Percentiles rank a stretch among this genome's conserved stretches.
phyloP scores from a whole-genome alignment of 2,113 vertebrate genomes.

The Casuarius casuarius region DNA sequence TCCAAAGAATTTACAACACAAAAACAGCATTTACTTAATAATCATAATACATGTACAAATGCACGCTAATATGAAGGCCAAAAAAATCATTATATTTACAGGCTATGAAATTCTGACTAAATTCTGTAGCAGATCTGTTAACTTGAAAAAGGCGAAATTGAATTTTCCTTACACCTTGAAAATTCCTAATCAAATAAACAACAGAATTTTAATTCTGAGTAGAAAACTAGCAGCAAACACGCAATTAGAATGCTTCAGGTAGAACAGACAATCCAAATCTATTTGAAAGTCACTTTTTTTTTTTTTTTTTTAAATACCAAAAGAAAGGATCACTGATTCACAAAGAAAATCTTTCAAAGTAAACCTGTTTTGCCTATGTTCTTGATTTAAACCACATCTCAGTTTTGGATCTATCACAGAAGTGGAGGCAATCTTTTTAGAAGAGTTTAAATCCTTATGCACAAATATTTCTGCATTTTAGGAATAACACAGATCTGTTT shows the following conservation, averaged over 20 bases:
- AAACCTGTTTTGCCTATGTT: background rate
- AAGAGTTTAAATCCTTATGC: background rate
- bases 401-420: background rate
- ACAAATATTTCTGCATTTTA: slow-evolving; percentile 47
- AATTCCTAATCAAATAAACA: background rate
- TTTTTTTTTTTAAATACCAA: background rate
- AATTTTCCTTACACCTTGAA: background rate
- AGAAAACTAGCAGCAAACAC: background rate
- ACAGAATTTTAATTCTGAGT: background rate
- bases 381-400: background rate
- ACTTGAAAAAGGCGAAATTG: background rate
- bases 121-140: background rate
- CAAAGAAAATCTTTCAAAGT: background rate
- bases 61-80: background rate
- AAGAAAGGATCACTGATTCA: background rate
- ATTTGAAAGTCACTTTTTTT: background rate
- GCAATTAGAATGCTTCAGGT: background rate
- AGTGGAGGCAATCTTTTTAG: background rate
- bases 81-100: background rate
- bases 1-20: slow-evolving; percentile 66
- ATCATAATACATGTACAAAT: slow-evolving; percentile 46
- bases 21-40: slow-evolving; percentile 42
- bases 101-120: background rate
- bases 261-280: background rate
- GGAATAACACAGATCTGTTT: slow-evolving; percentile 20